These are phyloP conservation scores for Girardia tigrina DNA, from an alignment of 2,888 invertebrate species.

Conservation along the genomic window DNA sequence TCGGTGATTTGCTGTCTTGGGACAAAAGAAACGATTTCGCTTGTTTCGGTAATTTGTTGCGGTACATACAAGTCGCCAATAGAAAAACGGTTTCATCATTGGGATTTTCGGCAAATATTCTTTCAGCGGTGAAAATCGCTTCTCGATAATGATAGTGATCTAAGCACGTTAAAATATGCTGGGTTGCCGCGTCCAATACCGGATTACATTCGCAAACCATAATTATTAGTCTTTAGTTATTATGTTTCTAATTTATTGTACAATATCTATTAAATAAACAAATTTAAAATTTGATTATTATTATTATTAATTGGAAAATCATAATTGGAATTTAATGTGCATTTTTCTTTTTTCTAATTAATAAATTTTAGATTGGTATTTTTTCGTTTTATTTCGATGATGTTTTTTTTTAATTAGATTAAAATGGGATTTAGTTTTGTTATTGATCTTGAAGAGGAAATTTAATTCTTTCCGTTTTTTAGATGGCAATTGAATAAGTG, in stretches of 20 bases:
- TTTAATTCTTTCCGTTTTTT: too few species aligned
- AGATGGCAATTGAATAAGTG: too few species aligned
- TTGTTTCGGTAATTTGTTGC: not conserved
- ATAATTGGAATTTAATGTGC: not conserved
- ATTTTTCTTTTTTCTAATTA: too few species aligned
- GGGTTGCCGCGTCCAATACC: not conserved
- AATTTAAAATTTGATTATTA: not conserved
- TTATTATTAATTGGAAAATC: not conserved
- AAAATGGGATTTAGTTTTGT: too few species aligned
- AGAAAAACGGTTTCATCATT: not conserved
- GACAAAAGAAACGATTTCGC: not conserved
- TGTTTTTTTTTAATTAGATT: too few species aligned
- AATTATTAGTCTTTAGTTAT: not conserved
- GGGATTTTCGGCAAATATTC: not conserved
- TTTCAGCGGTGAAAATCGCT: slow-evolving; percentile 9
- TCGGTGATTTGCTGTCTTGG: not conserved
- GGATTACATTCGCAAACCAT: slow-evolving; percentile 14
- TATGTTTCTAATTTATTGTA: slow-evolving; percentile 13
- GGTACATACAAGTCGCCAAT: not conserved
- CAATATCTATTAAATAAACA: slow-evolving; percentile 19
- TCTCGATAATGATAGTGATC: not conserved
- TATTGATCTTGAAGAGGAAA: too few species aligned
- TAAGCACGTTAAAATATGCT: not conserved
- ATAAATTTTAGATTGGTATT: too few species aligned
- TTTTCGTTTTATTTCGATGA: too few species aligned